These are phyloP conservation scores for Odontocerum albicorne DNA, from an alignment of 2,888 invertebrate genomes.

Conservation along the genomic window DNA sequence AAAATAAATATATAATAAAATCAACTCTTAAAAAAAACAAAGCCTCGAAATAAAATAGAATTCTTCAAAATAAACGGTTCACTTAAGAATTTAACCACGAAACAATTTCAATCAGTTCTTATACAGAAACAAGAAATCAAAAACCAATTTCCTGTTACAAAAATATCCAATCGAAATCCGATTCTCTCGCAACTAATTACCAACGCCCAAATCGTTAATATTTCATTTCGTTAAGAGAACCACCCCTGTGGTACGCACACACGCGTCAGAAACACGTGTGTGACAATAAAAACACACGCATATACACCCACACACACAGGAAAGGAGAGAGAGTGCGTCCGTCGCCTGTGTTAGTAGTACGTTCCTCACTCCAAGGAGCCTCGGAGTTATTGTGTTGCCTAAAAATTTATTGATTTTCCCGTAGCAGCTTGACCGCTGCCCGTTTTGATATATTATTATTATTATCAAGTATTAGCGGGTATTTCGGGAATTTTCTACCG, in stretches of 20 bases:
- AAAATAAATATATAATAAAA: too few species aligned
- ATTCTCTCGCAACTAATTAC: too few species aligned
- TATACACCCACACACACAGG: neutral
- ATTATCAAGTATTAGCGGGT: slow-evolving; percentile 25
- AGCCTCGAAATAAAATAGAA: too few species aligned
- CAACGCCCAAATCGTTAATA: neutral
- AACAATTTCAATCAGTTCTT: too few species aligned
- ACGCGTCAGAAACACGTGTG: neutral
- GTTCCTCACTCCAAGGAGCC: slow-evolving; percentile 1
- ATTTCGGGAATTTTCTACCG: too few species aligned
- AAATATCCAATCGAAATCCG: too few species aligned
- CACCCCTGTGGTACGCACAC: neutral
- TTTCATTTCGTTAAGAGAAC: neutral
- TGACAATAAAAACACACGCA: slow-evolving; percentile 2
- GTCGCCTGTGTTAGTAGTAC: slow-evolving; percentile 14
- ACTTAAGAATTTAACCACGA: too few species aligned
- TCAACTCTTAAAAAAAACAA: too few species aligned
- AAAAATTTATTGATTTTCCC: slow-evolving; percentile 38
- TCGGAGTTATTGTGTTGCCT: slow-evolving; percentile 37
- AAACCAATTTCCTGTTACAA: too few species aligned
- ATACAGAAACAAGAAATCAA: too few species aligned
- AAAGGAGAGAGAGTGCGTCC: slow-evolving; percentile 4
- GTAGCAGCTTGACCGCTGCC: slow-evolving; percentile 34
- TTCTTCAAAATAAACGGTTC: too few species aligned
- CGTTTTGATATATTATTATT: slow-evolving; percentile 36